Evolutionary conservation across 2,888 invertebrate species (phyloP), one percentile per base, ranked within the genome.

Genomic region (Dilophus febrilis): DNA sequence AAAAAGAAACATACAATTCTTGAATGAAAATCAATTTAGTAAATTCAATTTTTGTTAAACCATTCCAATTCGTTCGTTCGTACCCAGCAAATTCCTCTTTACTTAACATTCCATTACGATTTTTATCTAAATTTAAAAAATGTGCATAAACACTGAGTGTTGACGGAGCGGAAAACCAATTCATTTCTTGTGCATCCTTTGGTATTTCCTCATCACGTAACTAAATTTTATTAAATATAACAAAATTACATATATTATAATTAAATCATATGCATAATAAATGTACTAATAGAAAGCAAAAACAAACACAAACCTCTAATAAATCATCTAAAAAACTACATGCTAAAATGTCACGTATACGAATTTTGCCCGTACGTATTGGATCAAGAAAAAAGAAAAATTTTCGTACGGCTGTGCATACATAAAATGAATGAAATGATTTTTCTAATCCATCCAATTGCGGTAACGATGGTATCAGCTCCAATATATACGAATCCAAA

Each of bases 381-480:
- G 88, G 87, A 58, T 95, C 95, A 12, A 97, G 66, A 57, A 94
- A 95, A 66, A 97, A 97, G 51, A 95, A 74, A 65, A 97, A 94
- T 58, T 94, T 92, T 49, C 94, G 71, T 0, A 91, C 91, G 3
- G 91, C 94, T 1, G 94, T 92, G 57, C 94, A 94, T 16, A 92
- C 83, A 58, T 95, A 97, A 66, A 95, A 95, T 11, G 84, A 86
- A 52, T 90, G 87, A 64, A 95, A 94, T 0, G 91, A 88, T 28
- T 85, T 81, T 59, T 92, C 90, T 39, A 95, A 62, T 0, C 88
- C 86, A 56, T 90, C 84, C 4, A 94, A 64, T 40, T 92, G 91
- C 0, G 86, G 82, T 30, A 95, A 62, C 0, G 92, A 90, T 0
- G 94, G 94, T 40, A 95, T 84, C 40, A 95, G 65, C 54, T 95